Conservation (phyloP, 2,888 invertebrate species). For the Tortricodes alternella region DNA sequence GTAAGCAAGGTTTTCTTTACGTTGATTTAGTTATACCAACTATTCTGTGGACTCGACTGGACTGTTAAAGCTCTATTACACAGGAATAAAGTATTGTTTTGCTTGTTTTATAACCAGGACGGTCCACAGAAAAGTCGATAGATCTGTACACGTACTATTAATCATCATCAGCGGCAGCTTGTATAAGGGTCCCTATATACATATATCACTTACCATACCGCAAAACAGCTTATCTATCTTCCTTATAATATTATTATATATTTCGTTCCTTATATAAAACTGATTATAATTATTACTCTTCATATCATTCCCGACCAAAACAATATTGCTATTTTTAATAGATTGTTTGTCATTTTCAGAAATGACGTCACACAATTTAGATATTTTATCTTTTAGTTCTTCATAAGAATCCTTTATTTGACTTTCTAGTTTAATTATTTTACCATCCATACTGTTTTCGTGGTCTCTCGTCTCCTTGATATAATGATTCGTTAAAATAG, state of each 20-base stretch:
- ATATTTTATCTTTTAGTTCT: constrained; percentile 57
- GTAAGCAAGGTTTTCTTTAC: too few relatives aligned
- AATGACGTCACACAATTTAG: constrained; percentile 49
- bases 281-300: constrained; percentile 61
- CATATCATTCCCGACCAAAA: constrained; percentile 62
- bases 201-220: constrained; percentile 67
- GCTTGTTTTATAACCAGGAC: too few relatives aligned
- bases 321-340: constrained; percentile 65
- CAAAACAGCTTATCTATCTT: constrained; percentile 74
- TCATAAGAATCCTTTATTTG: constrained; percentile 66
- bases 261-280: constrained; percentile 61
- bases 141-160: too few relatives aligned
- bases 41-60: too few relatives aligned
- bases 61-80: too few relatives aligned
- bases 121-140: too few relatives aligned
- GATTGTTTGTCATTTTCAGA: constrained; percentile 33
- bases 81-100: too few relatives aligned
- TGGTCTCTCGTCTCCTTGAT: constrained; percentile 69
- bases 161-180: too few relatives aligned
- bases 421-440: constrained; percentile 64
- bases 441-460: constrained; percentile 61
- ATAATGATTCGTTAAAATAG: constrained; percentile 73
- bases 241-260: constrained; percentile 69
- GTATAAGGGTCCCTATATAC: background rate
- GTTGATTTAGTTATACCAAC: too few relatives aligned